Conservation (phyloP, 2,888 invertebrate genomes). For the Sthenelais limicola region DNA sequence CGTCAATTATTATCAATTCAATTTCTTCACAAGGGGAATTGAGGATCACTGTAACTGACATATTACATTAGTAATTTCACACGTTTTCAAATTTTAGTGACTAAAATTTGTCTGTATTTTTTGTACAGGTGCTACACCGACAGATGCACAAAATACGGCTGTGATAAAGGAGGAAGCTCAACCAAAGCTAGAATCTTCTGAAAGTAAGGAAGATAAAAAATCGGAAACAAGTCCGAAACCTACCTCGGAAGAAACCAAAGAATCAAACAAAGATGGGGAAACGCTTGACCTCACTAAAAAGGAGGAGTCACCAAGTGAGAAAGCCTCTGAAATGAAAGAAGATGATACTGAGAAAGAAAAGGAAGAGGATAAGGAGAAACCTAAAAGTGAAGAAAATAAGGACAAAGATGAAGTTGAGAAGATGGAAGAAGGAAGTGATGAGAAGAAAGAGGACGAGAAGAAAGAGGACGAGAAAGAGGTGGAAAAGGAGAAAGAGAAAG, state of each 20-base stretch:
- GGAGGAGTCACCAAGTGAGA: background rate
- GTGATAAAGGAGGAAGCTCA: conserved; percentile 34
- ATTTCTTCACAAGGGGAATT: too few species aligned
- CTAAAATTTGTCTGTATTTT: too few species aligned
- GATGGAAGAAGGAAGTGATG: conserved; percentile 49
- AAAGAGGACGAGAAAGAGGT: conserved; percentile 44
- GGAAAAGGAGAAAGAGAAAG: conserved; percentile 44
- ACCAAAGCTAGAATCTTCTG: background rate
- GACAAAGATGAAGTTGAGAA: conserved; percentile 46
- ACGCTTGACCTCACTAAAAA: background rate
- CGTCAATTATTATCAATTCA: too few species aligned
- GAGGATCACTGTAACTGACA: too few species aligned
- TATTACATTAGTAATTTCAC: too few species aligned
- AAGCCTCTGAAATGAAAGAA: conserved; percentile 45
- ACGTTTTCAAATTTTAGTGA: too few species aligned
- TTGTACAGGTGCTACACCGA: conserved; percentile 26
- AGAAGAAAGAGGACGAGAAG: conserved; percentile 42
- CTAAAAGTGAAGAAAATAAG: conserved; percentile 53
- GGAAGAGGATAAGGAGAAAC: conserved; percentile 42
- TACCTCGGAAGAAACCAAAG: background rate
- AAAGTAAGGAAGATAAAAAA: background rate
- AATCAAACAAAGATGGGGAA: conserved; percentile 1
- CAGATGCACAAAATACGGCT: conserved; percentile 8
- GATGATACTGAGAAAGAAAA: conserved; percentile 49
- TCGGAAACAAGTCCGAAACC: background rate